These are phyloP conservation scores for Nineta flava DNA, from an alignment of 2,888 invertebrate genomes.

Conservation along the genomic window DNA sequence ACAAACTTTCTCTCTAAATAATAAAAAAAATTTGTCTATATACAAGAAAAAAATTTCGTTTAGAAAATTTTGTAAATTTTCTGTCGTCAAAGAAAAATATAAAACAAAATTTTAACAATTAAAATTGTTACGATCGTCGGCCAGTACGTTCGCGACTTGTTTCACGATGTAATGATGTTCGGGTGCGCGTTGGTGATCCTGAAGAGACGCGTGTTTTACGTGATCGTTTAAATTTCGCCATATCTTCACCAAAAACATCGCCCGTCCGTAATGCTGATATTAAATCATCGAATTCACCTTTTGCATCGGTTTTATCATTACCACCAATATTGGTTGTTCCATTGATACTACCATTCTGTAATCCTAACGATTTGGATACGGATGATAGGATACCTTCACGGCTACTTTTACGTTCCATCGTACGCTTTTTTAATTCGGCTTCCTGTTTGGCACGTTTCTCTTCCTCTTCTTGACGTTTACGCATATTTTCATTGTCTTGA, in stretches of 20 bases:
- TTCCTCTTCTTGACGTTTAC: slow-evolving; percentile 73
- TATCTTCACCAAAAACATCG: slow-evolving; percentile 90
- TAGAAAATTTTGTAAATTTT: too few relatives aligned
- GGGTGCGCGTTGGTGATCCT: slow-evolving; percentile 42
- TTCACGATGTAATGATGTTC: slow-evolving; percentile 45
- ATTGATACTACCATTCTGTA: slow-evolving; percentile 41
- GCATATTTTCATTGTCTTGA: slow-evolving; percentile 75
- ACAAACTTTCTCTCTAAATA: too few relatives aligned
- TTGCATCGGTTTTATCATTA: slow-evolving; percentile 34
- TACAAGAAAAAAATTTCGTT: too few relatives aligned
- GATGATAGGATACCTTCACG: slow-evolving; percentile 61
- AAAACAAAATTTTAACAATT: too few relatives aligned
- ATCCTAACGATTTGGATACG: slow-evolving; percentile 51
- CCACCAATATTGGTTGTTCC: slow-evolving; percentile 26
- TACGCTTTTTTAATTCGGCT: slow-evolving; percentile 75
- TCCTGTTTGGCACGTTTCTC: slow-evolving; percentile 78
- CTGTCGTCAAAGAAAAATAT: too few relatives aligned
- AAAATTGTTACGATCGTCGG: slow-evolving; percentile 23
- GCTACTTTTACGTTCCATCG: slow-evolving; percentile 71
- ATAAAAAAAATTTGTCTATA: too few relatives aligned
- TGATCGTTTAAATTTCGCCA: slow-evolving; percentile 77
- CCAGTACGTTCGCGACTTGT: slow-evolving; percentile 48
- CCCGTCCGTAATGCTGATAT: slow-evolving; percentile 89
- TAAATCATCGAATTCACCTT: slow-evolving; percentile 91
- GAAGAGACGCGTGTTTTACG: slow-evolving; percentile 45